phyloP scores from a whole-genome alignment of 2,888 invertebrate genomes.

The Aspidapion aeneum region DNA sequence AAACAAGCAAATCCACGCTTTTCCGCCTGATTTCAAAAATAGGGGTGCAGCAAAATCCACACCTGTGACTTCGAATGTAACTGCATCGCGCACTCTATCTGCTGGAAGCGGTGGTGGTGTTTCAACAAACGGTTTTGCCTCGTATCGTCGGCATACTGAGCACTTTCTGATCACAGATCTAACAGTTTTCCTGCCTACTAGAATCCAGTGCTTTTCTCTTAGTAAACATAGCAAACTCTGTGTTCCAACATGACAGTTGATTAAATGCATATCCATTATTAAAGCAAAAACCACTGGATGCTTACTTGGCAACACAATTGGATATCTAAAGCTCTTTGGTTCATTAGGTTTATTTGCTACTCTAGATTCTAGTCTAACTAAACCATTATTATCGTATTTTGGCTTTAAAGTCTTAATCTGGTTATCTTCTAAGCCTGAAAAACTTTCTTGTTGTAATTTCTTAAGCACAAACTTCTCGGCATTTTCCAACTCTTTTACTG shows the following conservation, averaged over 20 bases:
- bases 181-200: not conserved
- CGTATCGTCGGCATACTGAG: not conserved
- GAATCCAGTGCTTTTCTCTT: not conserved
- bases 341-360: not conserved
- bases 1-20: slow-evolving; percentile 39
- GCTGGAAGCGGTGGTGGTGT: slow-evolving; percentile 19
- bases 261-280: not conserved
- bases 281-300: not conserved
- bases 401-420: too few species aligned
- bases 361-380: too few species aligned
- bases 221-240: not conserved
- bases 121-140: not conserved
- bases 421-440: too few species aligned
- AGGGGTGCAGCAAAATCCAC: too few species aligned
- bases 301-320: not conserved
- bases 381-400: too few species aligned
- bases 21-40: too few species aligned
- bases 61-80: too few species aligned
- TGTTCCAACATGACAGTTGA: not conserved
- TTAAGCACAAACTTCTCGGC: too few species aligned
- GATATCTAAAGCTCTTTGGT: not conserved
- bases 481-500: too few species aligned
- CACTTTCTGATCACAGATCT: not conserved
- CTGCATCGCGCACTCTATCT: slow-evolving; percentile 33
- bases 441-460: too few species aligned